phyloP scores from a whole-genome alignment of 2,113 vertebrate species.

The Himantopus leucocephalus region DNA sequence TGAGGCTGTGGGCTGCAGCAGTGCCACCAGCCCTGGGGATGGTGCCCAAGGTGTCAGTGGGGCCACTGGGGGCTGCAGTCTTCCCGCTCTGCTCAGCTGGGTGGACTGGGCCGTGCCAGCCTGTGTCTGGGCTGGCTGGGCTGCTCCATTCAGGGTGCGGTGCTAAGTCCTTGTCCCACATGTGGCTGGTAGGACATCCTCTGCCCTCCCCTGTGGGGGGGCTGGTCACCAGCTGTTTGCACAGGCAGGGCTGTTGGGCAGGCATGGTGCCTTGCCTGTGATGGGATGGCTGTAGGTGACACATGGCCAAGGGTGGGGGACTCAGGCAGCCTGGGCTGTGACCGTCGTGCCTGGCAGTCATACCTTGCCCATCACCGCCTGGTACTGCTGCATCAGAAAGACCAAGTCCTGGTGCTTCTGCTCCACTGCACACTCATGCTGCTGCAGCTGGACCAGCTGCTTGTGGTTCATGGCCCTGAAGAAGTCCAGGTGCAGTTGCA shows the following conservation, averaged over 20 bases:
- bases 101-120: background rate
- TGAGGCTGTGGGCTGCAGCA: background rate
- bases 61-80: background rate
- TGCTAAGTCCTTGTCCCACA: background rate
- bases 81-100: background rate
- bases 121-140: background rate
- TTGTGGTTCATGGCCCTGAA: slow-evolving; percentile 43
- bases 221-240: background rate
- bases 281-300: background rate
- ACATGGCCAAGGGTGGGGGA: too few species aligned
- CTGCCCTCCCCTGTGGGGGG: background rate
- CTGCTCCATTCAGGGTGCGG: background rate
- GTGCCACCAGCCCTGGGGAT: background rate
- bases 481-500: slow-evolving; percentile 70
- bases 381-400: slow-evolving; percentile 63
- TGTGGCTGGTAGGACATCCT: background rate
- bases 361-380: slow-evolving; percentile 72
- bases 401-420: slow-evolving; percentile 64
- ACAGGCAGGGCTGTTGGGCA: background rate
- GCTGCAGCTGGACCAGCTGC: slow-evolving; percentile 68
- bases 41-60: background rate
- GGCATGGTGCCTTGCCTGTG: background rate
- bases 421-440: slow-evolving; percentile 48
- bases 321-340: background rate
- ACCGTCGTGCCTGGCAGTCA: fast-evolving